Conservation (phyloP, 2,113 vertebrate genomes). For the Macroglossus sobrinus region DNA sequence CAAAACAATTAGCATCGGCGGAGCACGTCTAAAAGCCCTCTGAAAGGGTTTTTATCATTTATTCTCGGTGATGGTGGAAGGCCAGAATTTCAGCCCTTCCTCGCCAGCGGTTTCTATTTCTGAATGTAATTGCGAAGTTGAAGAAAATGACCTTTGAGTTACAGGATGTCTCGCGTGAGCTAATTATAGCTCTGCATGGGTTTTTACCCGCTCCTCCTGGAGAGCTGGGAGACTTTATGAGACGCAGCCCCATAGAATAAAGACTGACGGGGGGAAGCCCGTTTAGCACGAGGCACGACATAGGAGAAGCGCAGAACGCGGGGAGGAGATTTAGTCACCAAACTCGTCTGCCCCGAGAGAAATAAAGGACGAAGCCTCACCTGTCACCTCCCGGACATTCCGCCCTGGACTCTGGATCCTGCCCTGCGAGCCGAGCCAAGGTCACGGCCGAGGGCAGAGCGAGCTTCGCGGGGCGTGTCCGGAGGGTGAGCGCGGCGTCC, state of each 20-base stretch:
- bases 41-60: fast-evolving
- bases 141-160: not conserved
- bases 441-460: not conserved
- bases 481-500: no score
- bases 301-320: fast-evolving
- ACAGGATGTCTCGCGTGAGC: not conserved
- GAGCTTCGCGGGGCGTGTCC: fast-evolving
- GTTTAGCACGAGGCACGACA: fast-evolving
- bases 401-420: fast-evolving
- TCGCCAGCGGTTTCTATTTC: not conserved
- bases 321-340: fast-evolving
- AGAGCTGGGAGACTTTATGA: not conserved
- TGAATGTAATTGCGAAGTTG: not conserved
- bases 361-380: fast-evolving
- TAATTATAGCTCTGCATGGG: not conserved
- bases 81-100: not conserved
- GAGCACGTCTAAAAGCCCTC: fast-evolving
- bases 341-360: fast-evolving
- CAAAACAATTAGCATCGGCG: fast-evolving
- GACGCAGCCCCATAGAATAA: not conserved
- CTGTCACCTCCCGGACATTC: fast-evolving
- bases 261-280: no score
- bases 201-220: not conserved
- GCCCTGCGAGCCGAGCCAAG: not conserved
- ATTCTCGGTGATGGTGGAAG: fast-evolving